Conservation (phyloP, 2,888 invertebrate genomes). For the Sipha maydis region DNA sequence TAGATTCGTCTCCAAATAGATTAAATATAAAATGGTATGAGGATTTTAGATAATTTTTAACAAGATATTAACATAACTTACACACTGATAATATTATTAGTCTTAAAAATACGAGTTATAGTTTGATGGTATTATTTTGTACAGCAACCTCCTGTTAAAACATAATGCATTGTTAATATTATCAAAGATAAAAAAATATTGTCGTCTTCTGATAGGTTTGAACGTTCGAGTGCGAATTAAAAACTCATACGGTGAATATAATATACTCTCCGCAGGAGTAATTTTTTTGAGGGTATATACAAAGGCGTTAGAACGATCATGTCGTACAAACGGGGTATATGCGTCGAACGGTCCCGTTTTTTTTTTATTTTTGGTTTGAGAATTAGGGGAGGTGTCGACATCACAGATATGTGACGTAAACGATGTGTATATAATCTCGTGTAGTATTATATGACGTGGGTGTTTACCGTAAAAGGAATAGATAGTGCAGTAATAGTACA, state of each 20-base stretch:
- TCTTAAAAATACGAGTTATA: no score
- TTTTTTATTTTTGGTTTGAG: background rate
- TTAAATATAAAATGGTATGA: no score
- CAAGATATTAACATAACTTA: no score
- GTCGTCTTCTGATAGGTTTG: background rate
- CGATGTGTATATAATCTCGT: background rate
- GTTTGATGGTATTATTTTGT: no score
- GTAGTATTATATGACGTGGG: background rate
- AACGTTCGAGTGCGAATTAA: background rate
- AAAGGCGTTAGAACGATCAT: background rate
- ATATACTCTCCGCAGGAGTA: background rate
- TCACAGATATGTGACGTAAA: conserved; percentile 8
- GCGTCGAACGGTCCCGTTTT: background rate
- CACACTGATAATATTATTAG: no score
- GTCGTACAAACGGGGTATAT: background rate
- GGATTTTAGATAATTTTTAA: no score
- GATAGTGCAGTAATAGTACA: no score
- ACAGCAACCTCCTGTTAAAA: no score
- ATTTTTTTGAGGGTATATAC: background rate
- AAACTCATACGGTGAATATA: background rate
- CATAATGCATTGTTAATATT: no score
- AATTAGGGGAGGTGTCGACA: conserved; percentile 19
- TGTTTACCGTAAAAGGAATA: conserved; percentile 15
- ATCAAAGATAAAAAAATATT: no score
- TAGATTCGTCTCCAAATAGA: no score